Percentiles rank a stretch among this genome's conserved stretches.
Conservation (phyloP, 64 coral and sea anemone species). For the Exaiptasia diaphana region DNA sequence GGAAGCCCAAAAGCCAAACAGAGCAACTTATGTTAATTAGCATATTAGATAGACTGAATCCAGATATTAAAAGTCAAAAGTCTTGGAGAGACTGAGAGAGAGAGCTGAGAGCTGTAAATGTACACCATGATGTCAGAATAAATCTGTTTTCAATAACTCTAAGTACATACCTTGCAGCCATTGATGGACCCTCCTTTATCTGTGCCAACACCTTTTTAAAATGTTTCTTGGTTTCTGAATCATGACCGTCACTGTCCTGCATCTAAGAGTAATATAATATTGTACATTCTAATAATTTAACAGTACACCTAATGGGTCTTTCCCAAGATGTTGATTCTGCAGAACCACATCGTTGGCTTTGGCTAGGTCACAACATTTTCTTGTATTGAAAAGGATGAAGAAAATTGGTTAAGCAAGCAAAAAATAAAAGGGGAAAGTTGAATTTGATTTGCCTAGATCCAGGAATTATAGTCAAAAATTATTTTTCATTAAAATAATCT, state of each 20-base stretch:
- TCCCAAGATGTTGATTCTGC: not conserved
- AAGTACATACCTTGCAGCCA: conserved; percentile 47
- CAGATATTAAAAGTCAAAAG: not conserved
- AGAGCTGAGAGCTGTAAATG: not conserved
- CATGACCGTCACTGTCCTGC: not conserved
- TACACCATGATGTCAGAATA: not conserved
- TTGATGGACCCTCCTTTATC: conserved; percentile 61
- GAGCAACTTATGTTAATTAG: not conserved
- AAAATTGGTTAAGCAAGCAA: too few species aligned
- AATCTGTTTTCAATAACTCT: not conserved
- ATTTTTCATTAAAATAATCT: too few species aligned
- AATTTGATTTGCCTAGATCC: not conserved
- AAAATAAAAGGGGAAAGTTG: not conserved
- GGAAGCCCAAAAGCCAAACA: too few species aligned
- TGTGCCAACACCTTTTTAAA: conserved; percentile 76
- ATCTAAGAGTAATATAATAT: not conserved
- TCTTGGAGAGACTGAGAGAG: not conserved
- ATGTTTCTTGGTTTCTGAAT: conserved; percentile 60
- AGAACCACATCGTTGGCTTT: not conserved
- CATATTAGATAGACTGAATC: not conserved
- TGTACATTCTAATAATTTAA: not conserved
- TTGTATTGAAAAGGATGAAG: too few species aligned
- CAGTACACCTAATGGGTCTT: not conserved
- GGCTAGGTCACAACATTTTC: too few species aligned
- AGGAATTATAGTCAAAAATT: too few species aligned